A percentile compares a stretch with the other conserved stretches of the same genome.
These are phyloP conservation scores for Syngnathus typhle DNA, from an alignment of 2,113 vertebrate species.

Conservation along the genomic window DNA sequence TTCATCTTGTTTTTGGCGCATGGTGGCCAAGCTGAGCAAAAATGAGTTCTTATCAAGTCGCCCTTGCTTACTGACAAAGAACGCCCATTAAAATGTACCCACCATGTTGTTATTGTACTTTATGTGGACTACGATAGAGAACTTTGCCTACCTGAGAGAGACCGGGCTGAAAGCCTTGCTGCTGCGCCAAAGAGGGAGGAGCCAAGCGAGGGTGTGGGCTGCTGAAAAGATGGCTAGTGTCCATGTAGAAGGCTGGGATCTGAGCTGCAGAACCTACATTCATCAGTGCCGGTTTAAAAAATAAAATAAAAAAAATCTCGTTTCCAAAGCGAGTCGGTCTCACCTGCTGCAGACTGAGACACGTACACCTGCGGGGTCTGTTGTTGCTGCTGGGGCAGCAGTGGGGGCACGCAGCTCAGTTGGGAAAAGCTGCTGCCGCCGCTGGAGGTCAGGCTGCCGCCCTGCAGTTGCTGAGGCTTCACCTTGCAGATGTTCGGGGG, in stretches of 20 bases:
- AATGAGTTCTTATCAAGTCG: too few species aligned
- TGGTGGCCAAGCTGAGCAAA: too few species aligned
- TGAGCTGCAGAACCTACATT: constrained; percentile 78
- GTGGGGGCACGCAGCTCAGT: constrained; percentile 87
- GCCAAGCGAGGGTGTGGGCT: constrained; percentile 88
- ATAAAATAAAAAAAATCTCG: background rate
- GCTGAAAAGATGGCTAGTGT: constrained; percentile 94
- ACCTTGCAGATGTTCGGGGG: constrained; percentile 98
- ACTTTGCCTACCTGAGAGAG: constrained; percentile 87
- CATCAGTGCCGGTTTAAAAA: background rate
- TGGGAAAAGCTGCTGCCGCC: constrained; percentile 88
- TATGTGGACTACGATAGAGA: background rate
- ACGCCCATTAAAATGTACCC: too few species aligned
- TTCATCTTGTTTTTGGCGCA: too few species aligned
- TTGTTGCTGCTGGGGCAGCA: constrained; percentile 89
- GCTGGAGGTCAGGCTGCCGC: constrained; percentile 75
- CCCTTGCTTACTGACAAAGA: too few species aligned
- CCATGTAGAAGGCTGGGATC: constrained; percentile 97
- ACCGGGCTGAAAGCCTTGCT: constrained; percentile 92
- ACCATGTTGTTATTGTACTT: background rate
- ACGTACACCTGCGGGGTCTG: constrained; percentile 94
- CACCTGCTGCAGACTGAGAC: constrained; percentile 97
- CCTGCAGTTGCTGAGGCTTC: constrained; percentile 94
- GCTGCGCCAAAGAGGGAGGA: constrained; percentile 88
- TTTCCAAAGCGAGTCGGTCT: constrained; percentile 4